Conservation (phyloP, 2,797 vertebrate species). For the Emydoidea blandingii region DNA sequence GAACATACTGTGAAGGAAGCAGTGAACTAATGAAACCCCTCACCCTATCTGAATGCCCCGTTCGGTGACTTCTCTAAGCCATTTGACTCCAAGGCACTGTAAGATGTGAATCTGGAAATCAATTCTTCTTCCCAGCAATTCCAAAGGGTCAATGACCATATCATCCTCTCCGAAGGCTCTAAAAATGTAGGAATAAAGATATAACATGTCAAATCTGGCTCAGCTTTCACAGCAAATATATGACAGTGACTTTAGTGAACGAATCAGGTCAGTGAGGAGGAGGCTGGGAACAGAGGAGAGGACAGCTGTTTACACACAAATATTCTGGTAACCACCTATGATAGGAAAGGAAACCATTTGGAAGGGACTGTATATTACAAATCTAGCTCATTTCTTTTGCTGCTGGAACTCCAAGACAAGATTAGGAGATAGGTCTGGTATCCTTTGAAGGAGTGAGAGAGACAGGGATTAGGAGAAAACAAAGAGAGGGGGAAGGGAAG, state of each 20-base stretch:
- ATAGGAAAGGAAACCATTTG: neutral
- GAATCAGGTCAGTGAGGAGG: neutral
- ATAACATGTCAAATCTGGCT: neutral
- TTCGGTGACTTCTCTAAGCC: slow-evolving; percentile 85
- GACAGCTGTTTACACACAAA: neutral
- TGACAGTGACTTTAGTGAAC: neutral
- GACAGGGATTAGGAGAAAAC: neutral
- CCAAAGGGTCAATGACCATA: slow-evolving; percentile 88
- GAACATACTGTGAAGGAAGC: no score
- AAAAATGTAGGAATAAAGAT: neutral
- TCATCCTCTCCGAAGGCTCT: slow-evolving; percentile 85
- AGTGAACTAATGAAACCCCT: neutral
- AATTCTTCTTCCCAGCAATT: slow-evolving; percentile 86
- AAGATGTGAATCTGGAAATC: slow-evolving; percentile 89
- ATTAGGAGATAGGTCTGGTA: neutral
- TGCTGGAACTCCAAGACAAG: neutral
- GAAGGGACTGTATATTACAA: neutral
- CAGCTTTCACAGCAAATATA: neutral
- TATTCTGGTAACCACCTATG: neutral
- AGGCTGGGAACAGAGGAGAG: neutral
- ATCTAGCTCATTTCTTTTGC: neutral
- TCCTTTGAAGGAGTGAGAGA: neutral
- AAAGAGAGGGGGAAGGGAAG: neutral
- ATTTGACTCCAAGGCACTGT: slow-evolving; percentile 87
- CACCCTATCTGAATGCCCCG: slow-evolving; percentile 90